Evolutionary conservation across 2,797 vertebrate species (phyloP), one percentile per base, ranked within the genome.

Genomic region (Coranthus polyacanthus): DNA sequence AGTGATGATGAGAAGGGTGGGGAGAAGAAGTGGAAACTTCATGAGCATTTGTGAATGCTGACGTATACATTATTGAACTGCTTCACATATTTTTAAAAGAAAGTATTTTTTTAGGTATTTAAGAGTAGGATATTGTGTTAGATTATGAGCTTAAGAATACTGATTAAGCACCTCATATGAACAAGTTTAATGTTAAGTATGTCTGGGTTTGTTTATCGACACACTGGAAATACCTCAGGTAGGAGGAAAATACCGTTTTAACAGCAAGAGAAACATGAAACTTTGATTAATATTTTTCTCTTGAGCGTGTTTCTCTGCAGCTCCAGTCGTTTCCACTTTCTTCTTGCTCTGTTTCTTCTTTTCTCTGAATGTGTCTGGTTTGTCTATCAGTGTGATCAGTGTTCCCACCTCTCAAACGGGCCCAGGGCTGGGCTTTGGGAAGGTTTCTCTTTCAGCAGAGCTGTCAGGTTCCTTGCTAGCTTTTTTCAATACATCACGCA

Each of bases 311-410:
- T 55, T 61, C 37, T 60, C 21, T 44, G 36, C 3, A 61, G 16
- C 12, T 15, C 1, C 7, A 4, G 8, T 38, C 36, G 2, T 46
- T 72, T 73, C 24, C 43, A 73, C 47, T 43, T 73, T 47, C 36
- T 58, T 26, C 5, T 51, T 17, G 47, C 36, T 53, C 45, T 53
- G 34, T 47, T 58, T 72, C 59, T 68, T 15, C n/a, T 21, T 72
- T 17, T 78, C 41, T 66, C 47, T 80, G 53, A 50, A 73, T 13
- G 64, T 74, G 74, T 89, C 90, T 92, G 91, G 68, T 91, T 91
- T 90, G 79, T 87, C 87, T 77, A 90, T 92, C 88, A 92, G 76
- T 55, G 43, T 77, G 87, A 88, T 89, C 79, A 68, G 58, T 59
- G 65, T 60, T 82, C 72, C 81, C 70, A 82, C 54, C 60, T 83